phyloP scores from a whole-genome alignment of 2,797 vertebrate genomes.

The Atherinosoma microstoma region DNA sequence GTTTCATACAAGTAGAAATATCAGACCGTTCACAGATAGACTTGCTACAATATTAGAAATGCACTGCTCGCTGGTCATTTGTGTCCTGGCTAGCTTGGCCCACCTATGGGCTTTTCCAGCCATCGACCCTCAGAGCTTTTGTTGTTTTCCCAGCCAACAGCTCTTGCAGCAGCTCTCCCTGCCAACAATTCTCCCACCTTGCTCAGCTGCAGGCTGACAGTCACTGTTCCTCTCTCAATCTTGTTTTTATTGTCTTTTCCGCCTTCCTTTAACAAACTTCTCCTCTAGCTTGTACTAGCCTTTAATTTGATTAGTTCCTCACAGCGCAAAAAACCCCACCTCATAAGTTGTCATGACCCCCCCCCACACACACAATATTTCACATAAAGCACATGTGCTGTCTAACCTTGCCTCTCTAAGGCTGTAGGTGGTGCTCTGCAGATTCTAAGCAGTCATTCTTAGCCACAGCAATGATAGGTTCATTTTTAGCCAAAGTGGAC shows the following conservation, averaged over 20 bases:
- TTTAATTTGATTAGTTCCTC: neutral
- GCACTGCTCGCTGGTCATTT: neutral
- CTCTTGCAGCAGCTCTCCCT: neutral
- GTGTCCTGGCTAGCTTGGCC: neutral
- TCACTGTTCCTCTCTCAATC: neutral
- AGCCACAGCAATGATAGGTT: neutral
- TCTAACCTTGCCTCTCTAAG: neutral
- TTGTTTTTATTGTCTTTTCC: neutral
- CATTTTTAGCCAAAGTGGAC: neutral
- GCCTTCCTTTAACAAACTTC: neutral
- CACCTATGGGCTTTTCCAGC: neutral
- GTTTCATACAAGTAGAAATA: neutral
- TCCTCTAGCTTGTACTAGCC: neutral
- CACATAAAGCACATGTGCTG: neutral
- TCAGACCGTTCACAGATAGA: neutral
- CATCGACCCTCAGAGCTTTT: neutral
- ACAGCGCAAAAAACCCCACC: neutral
- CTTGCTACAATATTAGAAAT: neutral
- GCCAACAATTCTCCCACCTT: neutral
- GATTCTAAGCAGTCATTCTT: neutral
- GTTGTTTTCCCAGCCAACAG: neutral
- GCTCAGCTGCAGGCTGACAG: neutral
- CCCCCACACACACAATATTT: neutral
- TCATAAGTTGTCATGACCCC: neutral
- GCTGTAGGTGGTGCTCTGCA: neutral